Evolutionary conservation across 2,113 vertebrate genomes (phyloP), one percentile per base, ranked within the genome.

Genomic region (Ammodytes marinus): DNA sequence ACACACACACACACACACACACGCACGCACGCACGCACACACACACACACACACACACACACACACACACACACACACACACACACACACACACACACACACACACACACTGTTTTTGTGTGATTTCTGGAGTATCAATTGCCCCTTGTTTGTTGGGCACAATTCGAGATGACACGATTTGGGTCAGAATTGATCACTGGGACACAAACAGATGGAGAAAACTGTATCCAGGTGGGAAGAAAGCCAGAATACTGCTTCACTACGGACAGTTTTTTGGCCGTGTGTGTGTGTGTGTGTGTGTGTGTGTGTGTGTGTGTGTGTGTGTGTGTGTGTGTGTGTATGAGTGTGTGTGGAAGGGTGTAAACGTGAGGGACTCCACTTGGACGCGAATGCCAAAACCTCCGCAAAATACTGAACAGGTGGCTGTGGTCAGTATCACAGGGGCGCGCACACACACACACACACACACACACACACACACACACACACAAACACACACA

Each of bases 221-320:
- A 59, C 87, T 12, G 81, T 40, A 37, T 88, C 86, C 88, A 89
- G 86, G 86, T 93, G 92, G 92, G 92, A 91, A 39, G 6, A 1
- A 0, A 5, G 84, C 86, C 90, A 93, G 83, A 63, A 77, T 68
- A 64, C 10, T 65, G 86, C 74, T 74, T 64, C 59, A 54, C 72
- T 68, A 77, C 76, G 45, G 85, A 79, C 87, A 87, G 84, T 58
- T 86, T 86, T 82, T 88, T 92, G 89, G 91, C 86, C 15, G 78
- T 57, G 1, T 55, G 80, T 79, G 74, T 65, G 86, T n/a, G n/a
- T n/a, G n/a, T n/a, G n/a, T 27, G 27, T 27, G 27, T 27, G 27
- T 27, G 27, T 27, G 27, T 27, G 27, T 27, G 27, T 27, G 27
- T 27, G 27, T 27, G 27, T 27, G 27, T 27, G 27, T 27, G 27